Conservation (phyloP, 1,140 invertebrate species). For the Hyposmocoma kahamanoa region DNA sequence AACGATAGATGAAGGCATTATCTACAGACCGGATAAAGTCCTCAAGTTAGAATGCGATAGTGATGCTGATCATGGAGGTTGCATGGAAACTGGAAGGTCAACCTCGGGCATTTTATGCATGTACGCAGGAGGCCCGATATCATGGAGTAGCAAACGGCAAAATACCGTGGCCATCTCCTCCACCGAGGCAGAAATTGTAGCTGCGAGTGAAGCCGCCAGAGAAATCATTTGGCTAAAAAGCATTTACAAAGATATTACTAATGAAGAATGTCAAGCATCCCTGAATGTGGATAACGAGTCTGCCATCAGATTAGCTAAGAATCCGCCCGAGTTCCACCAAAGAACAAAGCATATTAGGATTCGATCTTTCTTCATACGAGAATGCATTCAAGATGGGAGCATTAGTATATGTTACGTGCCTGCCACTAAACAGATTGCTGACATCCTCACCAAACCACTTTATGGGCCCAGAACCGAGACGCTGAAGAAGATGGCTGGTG, state of each 20-base stretch:
- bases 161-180: conserved; percentile 36
- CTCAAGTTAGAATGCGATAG: too few species aligned
- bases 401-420: conserved; percentile 23
- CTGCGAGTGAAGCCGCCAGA: conserved; percentile 29
- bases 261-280: not conserved
- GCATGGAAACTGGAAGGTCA: too few species aligned
- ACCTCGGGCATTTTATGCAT: too few species aligned
- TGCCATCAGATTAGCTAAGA: conserved; percentile 24
- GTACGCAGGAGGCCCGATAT: too few species aligned
- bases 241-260: conserved; percentile 6
- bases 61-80: too few species aligned
- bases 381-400: conserved; percentile 15
- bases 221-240: conserved; percentile 31
- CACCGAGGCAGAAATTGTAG: conserved; percentile 25
- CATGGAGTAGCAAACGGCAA: conserved; percentile 38
- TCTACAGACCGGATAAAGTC: too few species aligned
- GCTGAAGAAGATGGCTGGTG: too few species aligned
- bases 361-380: conserved; percentile 21
- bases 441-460: conserved; percentile 31
- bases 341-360: conserved; percentile 28
- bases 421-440: conserved; percentile 26
- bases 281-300: conserved; percentile 16
- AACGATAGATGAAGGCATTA: too few species aligned
- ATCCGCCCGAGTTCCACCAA: conserved; percentile 16
- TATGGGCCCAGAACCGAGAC: too few species aligned